Evolutionary conservation across 2,797 vertebrate species (phyloP).

Genomic region (Lagocephalus sceleratus): DNA sequence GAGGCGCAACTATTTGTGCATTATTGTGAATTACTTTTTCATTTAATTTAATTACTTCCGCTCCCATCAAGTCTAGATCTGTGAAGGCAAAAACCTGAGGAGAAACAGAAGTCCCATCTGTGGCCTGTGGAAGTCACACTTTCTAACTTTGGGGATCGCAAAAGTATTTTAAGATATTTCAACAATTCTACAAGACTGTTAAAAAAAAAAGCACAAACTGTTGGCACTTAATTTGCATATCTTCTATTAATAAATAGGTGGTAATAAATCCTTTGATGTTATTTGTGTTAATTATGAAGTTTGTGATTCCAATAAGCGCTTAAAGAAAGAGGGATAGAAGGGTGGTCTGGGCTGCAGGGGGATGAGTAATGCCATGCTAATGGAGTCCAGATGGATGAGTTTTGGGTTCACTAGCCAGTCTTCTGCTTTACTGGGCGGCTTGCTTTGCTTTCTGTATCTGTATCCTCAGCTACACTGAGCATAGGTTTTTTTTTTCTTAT

Average conservation of each 20-base stretch:
- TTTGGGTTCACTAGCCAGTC: conserved; percentile 22
- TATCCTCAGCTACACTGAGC: too few species aligned
- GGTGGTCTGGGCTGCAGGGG: conserved; percentile 39
- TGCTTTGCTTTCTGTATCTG: conserved; percentile 29
- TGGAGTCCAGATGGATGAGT: conserved; percentile 54
- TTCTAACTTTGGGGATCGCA: too few species aligned
- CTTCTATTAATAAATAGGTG: too few species aligned
- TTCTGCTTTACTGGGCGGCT: conserved; percentile 15
- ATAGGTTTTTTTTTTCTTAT: conserved; percentile 61
- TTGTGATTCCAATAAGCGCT: conserved; percentile 51
- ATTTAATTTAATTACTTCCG: background rate
- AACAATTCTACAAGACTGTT: too few species aligned
- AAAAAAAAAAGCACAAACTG: too few species aligned
- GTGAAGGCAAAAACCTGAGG: conserved; percentile 7
- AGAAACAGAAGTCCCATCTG: conserved; percentile 11
- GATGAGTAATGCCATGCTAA: conserved; percentile 51
- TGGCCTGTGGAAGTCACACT: too few species aligned
- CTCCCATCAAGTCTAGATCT: too few species aligned
- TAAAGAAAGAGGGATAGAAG: conserved; percentile 41
- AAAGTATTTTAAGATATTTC: too few species aligned
- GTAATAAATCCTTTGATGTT: too few species aligned
- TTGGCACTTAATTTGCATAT: too few species aligned
- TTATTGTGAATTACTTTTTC: conserved; percentile 25
- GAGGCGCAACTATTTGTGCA: conserved; percentile 1
- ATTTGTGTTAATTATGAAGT: too few species aligned